Evolutionary conservation across 2,113 vertebrate genomes (phyloP), one percentile per base, ranked within the genome.

Genomic region (Xenus cinereus): DNA sequence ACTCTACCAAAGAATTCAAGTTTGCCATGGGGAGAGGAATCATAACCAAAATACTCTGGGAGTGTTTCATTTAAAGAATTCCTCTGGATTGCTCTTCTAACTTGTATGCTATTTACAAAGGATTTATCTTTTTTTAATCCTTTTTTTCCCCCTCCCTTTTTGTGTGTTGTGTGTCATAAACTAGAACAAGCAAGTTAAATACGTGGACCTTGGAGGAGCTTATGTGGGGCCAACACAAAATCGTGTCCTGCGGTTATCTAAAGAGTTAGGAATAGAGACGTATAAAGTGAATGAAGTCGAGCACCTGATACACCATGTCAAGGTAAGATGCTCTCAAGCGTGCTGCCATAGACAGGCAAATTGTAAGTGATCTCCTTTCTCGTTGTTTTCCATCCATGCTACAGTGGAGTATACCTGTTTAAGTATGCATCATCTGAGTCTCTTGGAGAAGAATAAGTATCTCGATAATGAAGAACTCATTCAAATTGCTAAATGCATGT

Each of bases 211-310:
- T 67, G 99, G 99, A 56, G 99, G 99, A 88, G 98, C 99, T 27
- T 99, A 99, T 7, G 94, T 99, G 71, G 99, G 99, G 6, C 99
- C 99, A 53, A 99, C 99, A 24, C 99, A 99, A 95, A 99, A 99
- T 95, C 98, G 98, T 72, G 98, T 99, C 73, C 97, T 99, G 66
- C 97, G 99, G 35, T 93, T 99, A 88, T 98, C 99, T 77, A 99
- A 99, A 73, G 98, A 99, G 78, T 95, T 99, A 45, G 99, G 98
- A 85, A 84, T 99, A 30, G 95, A 99, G 91, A 99, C 99, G 1
- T 99, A 99, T 97, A 99, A 99, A 98, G 99, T 99, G 96, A 99
- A 99, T 57, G 99, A 99, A 97, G 93, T 98, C 66, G 99, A 99
- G 89, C 97, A 76, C 80, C 98, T 99, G 84, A 94, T 99, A 88